Base-by-base conservation (phyloP, 1,140 invertebrate species). In the Drosophila biarmipes region DNA sequence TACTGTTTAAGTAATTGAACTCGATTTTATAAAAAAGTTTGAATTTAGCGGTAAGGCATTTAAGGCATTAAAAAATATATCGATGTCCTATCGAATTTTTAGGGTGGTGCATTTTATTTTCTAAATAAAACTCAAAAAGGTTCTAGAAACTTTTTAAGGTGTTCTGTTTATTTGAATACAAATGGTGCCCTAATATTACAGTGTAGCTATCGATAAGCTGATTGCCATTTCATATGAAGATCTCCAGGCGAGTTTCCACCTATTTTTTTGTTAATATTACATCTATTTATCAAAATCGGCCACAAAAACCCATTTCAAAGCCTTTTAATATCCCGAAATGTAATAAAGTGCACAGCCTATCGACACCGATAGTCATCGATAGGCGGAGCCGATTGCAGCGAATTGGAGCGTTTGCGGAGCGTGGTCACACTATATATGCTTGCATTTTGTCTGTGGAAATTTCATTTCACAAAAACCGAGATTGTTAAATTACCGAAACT, bases 401-500 rank as follows among this genome's bases (percentile, higher is more conserved):
- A n/a, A 48, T 48, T 17, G 24, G 4, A 48, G 7, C 46, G 12
- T n/a, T n/a, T 24, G 45, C 21, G 27, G 46, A 31, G 46, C 12
- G 5, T 48, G 46, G 46, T 48, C 46, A 48, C 46, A 48, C 24
- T 31, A 8, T 46, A n/a, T 46, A 31, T 29, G 46, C 46, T 48
- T 52, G 48, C 48, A 31, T 54, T 35, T 35, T 52, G 58, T 55
- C 40, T 66, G 64, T 63, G 48, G 40, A 68, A 68, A 53, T 40
- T 62, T 62, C 37, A 58, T 68, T 68, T 49, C 48, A 34, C 48
- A 31, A 48, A 48, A 48, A 31, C 27, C 27, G 46, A 48, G 27
- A 34, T 49, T 34, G 48, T 34, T 48, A 62, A 73, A 69, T 69
- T 69, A 35, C 73, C 31, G 46, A 53, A 73, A 62, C 62, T 64